A percentile compares a stretch with the other conserved stretches of the same genome.
These are phyloP conservation scores for Eledona agricola DNA, from an alignment of 2,888 invertebrate species.

Conservation along the genomic window DNA sequence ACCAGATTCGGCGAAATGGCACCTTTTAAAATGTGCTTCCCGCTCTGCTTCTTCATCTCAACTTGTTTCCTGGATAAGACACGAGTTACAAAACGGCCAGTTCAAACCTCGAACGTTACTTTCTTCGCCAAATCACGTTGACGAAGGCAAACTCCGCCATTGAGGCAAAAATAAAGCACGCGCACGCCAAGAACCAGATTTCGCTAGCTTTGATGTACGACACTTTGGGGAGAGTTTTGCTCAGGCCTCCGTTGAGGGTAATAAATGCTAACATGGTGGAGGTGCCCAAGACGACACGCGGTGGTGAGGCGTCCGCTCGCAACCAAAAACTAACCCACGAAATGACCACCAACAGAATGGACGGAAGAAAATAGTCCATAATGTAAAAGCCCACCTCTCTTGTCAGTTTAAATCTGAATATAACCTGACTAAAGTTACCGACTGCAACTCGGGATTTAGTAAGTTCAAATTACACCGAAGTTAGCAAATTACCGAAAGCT, in stretches of 20 bases:
- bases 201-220: constrained; percentile 91
- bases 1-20: constrained; percentile 82
- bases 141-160: constrained; percentile 90
- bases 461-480: too few relatives aligned
- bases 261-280: constrained; percentile 89
- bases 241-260: constrained; percentile 84
- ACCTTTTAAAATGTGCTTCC: constrained; percentile 84
- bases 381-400: constrained; percentile 87
- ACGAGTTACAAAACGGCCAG: too few relatives aligned
- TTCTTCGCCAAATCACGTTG: constrained; percentile 87
- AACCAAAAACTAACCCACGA: constrained; percentile 93
- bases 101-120: too few relatives aligned
- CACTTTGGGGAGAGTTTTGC: constrained; percentile 86
- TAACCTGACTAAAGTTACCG: constrained; percentile 83
- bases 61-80: constrained; percentile 56
- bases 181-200: constrained; percentile 88
- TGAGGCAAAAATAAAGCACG: constrained; percentile 84
- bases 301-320: constrained; percentile 85
- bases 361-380: constrained; percentile 89
- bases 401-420: constrained; percentile 80
- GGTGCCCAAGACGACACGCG: constrained; percentile 82
- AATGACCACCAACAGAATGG: constrained; percentile 84
- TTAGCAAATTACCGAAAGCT: constrained; percentile 69
- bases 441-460: too few relatives aligned
- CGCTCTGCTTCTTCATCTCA: constrained; percentile 59